A percentile compares a stretch with the other conserved stretches of the same genome.
Conservation (phyloP, 2,113 vertebrate genomes). For the Ictalurus furcatus region DNA sequence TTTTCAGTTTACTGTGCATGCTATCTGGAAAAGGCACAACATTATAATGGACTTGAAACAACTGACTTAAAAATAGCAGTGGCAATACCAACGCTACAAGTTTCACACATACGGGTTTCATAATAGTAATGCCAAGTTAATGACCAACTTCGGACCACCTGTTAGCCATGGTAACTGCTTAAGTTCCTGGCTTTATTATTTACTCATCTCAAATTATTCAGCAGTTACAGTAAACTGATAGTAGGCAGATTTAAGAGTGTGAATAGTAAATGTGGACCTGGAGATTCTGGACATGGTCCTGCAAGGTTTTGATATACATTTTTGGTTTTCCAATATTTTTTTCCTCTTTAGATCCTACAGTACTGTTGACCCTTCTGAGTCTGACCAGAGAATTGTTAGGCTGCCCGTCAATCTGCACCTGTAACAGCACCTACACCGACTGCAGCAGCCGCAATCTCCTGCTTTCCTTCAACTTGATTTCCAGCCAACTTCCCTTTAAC, state of each 20-base stretch:
- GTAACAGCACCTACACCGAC: conserved; percentile 83
- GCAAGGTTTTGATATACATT: background rate
- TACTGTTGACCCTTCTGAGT: conserved; percentile 69
- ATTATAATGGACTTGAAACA: background rate
- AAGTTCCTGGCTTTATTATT: background rate
- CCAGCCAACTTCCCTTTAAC: conserved; percentile 73
- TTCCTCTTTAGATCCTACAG: conserved; percentile 49
- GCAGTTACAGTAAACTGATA: background rate
- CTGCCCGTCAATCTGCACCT: conserved; percentile 85
- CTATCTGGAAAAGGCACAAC: background rate
- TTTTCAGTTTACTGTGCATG: background rate
- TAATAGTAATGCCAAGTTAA: background rate
- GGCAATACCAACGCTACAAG: background rate
- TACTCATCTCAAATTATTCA: background rate
- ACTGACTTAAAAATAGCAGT: background rate
- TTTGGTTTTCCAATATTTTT: background rate
- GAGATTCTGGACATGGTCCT: background rate
- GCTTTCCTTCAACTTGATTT: conserved; percentile 72
- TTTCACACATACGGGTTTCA: background rate
- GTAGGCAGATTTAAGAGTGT: background rate
- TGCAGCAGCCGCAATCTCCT: conserved; percentile 84
- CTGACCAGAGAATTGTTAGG: conserved; percentile 68
- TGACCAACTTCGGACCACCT: background rate
- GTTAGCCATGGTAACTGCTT: conserved; percentile 22
- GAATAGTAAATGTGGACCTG: background rate